A percentile compares a stretch with the other conserved stretches of the same genome.
Conservation (phyloP, 2,888 invertebrate species). For the Euphydryas editha region DNA sequence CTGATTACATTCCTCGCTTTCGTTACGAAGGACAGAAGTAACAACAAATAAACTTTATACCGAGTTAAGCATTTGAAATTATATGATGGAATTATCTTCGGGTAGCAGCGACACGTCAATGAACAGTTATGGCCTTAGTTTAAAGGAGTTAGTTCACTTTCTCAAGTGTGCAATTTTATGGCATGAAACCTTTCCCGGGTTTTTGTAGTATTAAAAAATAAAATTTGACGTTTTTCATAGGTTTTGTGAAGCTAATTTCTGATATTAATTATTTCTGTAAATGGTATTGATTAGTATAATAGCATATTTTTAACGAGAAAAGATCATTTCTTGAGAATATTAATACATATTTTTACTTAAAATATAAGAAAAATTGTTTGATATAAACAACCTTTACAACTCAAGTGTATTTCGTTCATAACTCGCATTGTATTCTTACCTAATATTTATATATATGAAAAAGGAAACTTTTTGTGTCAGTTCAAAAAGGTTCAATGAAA, state of each 20-base stretch:
- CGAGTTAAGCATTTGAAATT: conserved; percentile 81
- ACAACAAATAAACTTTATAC: conserved; percentile 82
- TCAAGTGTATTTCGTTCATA: not conserved
- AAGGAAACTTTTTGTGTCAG: not conserved
- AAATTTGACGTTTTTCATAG: not conserved
- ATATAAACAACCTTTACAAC: no score
- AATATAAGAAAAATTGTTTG: not conserved
- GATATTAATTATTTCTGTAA: no score
- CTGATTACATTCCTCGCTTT: conserved; percentile 80
- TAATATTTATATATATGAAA: not conserved
- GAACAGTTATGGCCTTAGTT: conserved; percentile 35
- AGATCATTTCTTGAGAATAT: not conserved
- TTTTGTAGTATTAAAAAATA: not conserved
- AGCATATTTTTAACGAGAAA: no score
- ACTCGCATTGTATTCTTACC: not conserved
- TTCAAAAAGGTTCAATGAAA: conserved; percentile 14
- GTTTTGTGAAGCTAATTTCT: no score
- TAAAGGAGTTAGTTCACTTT: conserved; percentile 22
- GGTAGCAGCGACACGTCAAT: conserved; percentile 64
- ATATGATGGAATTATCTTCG: conserved; percentile 81
- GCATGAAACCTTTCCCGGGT: not conserved
- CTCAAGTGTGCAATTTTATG: conserved; percentile 18
- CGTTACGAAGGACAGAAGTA: conserved; percentile 76
- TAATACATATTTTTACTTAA: not conserved
- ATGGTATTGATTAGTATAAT: no score